Conservation (phyloP, 2,797 vertebrate genomes). For the Prunella strophiata region DNA sequence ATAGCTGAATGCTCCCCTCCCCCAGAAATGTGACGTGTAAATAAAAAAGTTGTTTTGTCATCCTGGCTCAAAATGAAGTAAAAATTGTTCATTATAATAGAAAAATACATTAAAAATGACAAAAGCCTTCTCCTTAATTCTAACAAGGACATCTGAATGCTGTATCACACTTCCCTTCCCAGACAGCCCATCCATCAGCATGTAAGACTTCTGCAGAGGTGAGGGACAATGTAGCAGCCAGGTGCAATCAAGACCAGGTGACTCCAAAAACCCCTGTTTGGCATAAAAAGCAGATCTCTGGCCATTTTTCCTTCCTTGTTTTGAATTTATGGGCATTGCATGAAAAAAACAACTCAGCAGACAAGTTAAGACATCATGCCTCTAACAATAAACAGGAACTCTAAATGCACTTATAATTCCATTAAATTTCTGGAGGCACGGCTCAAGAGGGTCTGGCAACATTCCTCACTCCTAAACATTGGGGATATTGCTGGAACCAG, state of each 20-base stretch:
- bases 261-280: background rate
- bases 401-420: constrained; percentile 21
- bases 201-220: background rate
- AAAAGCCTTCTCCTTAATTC: background rate
- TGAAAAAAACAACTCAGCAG: background rate
- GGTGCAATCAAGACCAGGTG: background rate
- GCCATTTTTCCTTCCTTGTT: background rate
- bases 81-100: background rate
- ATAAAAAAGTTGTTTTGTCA: background rate
- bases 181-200: background rate
- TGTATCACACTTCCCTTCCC: background rate
- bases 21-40: background rate
- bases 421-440: background rate
- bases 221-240: background rate
- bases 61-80: background rate
- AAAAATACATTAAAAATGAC: background rate
- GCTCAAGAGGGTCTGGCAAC: background rate
- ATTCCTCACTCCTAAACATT: background rate
- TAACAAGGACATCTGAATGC: background rate
- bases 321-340: background rate
- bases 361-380: background rate
- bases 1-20: background rate
- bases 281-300: background rate
- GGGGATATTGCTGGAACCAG: background rate
- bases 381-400: constrained; percentile 30